phyloP scores from a whole-genome alignment of 2,113 vertebrate species.

The Pitta sordida region DNA sequence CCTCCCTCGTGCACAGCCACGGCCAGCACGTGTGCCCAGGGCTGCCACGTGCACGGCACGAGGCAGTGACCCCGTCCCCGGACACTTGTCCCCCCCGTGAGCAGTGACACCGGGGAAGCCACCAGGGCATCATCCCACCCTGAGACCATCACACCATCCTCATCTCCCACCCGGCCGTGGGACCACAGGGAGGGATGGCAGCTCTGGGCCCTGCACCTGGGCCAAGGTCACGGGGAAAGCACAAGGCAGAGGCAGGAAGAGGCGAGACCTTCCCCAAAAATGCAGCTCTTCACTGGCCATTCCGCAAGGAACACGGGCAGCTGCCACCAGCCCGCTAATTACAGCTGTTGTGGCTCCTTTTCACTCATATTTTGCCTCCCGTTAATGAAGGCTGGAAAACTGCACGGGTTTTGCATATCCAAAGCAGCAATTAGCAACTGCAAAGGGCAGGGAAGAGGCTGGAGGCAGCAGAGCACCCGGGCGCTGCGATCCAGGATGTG shows the following conservation, averaged over 20 bases:
- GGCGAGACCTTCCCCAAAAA: not conserved
- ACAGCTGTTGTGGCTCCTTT: not conserved
- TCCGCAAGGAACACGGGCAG: fast-evolving
- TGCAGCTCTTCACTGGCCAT: fast-evolving
- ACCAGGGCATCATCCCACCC: not conserved
- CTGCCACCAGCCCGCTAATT: not conserved
- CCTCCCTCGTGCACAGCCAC: fast-evolving
- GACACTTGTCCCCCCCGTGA: fast-evolving
- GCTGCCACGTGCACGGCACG: not conserved
- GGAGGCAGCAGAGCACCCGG: not conserved
- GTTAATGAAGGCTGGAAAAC: not conserved
- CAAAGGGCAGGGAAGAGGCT: not conserved
- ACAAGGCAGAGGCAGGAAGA: not conserved
- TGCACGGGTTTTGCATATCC: not conserved
- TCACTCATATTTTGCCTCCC: not conserved
- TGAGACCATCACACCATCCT: fast-evolving
- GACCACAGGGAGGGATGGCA: not conserved
- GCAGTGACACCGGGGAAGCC: not conserved
- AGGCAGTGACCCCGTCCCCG: not conserved
- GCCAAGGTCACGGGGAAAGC: not conserved
- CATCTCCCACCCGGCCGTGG: not conserved
- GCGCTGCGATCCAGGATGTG: fast-evolving
- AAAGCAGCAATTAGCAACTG: constrained; percentile 18
- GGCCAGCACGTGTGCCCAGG: fast-evolving
- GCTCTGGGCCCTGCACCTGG: fast-evolving